Conservation (phyloP, 2,113 vertebrate species). For the Nesogale talazaci region DNA sequence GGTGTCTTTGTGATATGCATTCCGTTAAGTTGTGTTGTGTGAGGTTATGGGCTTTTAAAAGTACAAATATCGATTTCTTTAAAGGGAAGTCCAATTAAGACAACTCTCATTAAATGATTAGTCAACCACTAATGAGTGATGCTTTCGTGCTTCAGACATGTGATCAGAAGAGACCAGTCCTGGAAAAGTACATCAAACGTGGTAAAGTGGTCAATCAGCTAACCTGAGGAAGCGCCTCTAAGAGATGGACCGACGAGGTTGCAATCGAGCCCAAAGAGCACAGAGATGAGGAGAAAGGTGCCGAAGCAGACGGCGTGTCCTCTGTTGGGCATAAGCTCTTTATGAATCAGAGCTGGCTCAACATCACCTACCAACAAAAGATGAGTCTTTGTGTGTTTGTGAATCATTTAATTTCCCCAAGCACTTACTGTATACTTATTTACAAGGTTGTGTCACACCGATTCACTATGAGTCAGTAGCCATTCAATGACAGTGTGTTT, state of each 20-base stretch:
- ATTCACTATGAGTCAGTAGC: too few relatives aligned
- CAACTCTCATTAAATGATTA: too few relatives aligned
- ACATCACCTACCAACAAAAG: not conserved
- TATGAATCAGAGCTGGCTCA: not conserved
- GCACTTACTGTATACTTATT: not conserved
- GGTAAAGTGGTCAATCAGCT: not conserved
- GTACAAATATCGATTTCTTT: too few relatives aligned
- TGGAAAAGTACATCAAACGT: not conserved
- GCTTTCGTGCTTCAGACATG: not conserved
- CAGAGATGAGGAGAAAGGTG: not conserved
- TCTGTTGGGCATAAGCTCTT: not conserved
- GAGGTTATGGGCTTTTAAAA: too few relatives aligned
- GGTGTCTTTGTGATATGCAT: too few relatives aligned
- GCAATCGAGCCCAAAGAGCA: not conserved
- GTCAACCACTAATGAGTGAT: too few relatives aligned
- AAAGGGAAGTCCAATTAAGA: too few relatives aligned
- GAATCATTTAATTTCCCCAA: conserved; percentile 20
- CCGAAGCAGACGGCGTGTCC: not conserved
- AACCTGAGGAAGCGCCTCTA: not conserved
- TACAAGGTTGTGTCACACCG: not conserved
- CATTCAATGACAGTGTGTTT: too few relatives aligned
- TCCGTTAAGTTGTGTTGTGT: too few relatives aligned
- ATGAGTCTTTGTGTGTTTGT: conserved; percentile 4
- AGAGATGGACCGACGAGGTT: not conserved
- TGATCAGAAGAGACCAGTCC: not conserved